Base-by-base conservation (phyloP, 2,888 invertebrate species). In the Ischnura elegans region DNA sequence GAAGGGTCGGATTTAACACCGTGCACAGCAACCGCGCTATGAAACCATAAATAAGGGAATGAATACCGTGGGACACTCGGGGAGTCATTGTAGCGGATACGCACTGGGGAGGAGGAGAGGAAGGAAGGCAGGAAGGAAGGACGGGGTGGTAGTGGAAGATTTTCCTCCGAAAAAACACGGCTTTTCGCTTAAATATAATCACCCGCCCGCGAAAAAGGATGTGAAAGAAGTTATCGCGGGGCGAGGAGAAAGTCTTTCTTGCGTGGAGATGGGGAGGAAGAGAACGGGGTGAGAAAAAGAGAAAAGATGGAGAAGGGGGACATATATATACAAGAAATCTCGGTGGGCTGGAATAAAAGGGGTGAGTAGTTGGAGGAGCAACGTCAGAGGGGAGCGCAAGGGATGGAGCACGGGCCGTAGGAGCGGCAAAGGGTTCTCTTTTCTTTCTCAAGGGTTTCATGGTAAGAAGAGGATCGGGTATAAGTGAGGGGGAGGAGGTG, bases 171-270 rank as follows among this genome's bases (percentile, higher is more conserved):
- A 86, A n/a, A 86, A 86, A 86, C 86, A 86, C 86, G 86, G n/a
- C 86, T 86, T 86, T 86, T 86, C 86, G 86, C 86, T 86, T 86
- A 86, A 86, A 86, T 45, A 86, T 86, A 86, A 86, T 86, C 86
- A 86, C 86, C 86, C 45, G 43, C 43, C n/a, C 76, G 86, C 86
- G 86, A 86, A 86, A 86, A 86, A 45, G 46, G 46, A 86, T 45
- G 46, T 10, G 46, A 76, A 76, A 76, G 46, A 86, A 86, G 86
- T 45, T 86, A n/a, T 86, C 86, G 45, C 36, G 3, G 76, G 61
- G 25, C 8, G 29, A 13, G 61, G 76, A 76, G 76, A 45, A 86
- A 45, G 45, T 43, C 25, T 8, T 19, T 86, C 46, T 86, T 86
- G 21, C 86, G 45, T 86, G 46, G 86, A 86, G n/a, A 86, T 45